Evolutionary conservation across 1,140 invertebrate species (phyloP), one percentile per base, ranked within the genome.

Genomic region (Drosophila repletoides): DNA sequence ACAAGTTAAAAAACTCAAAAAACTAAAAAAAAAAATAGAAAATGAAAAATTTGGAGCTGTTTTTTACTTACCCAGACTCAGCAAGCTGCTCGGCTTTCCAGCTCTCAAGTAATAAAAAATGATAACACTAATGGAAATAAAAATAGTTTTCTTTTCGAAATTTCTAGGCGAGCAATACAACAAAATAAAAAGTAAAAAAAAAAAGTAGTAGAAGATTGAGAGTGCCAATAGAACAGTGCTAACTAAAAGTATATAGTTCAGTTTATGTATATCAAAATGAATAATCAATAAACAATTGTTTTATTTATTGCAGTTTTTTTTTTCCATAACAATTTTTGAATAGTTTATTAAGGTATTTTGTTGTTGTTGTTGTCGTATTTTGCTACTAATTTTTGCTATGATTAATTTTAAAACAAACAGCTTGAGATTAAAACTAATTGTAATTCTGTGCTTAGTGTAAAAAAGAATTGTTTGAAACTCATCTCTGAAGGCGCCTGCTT

Each of bases 381-480:
- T 58, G 66, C 66, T 59, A 70, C 52, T 74, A 59, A 33, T 38
- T 33, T 51, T 56, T 21, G 64, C 66, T 75, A 75, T 28, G 24
- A 34, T 75, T 36, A 15, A n/a, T n/a, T n/a, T n/a, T n/a, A 36
- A 31, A 59, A 68, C 38, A 61, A 84, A 58, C 68, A 19, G 38
- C 45, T 74, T 14, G 15, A 52, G 15, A 52, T 79, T 63, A 66
- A 43, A 40, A 68, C 79, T 84, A 84, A 43, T 71, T 76, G 58
- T 76, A 76, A 61, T 76, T 84, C 73, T 72, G 79, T 83, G 79
- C 79, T 83, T 83, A 84, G 80, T 79, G 79, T 84, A 70, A 46
- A 67, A 60, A 67, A 66, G 26, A 76, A 70, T 79, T 67, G 74
- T 73, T 84, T 84, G 51, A 72, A 72, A 81, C 56, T 67, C 56